Evolutionary conservation across 2,797 vertebrate genomes (phyloP).

Genomic region (Microctenopoma stevenorrisi): DNA sequence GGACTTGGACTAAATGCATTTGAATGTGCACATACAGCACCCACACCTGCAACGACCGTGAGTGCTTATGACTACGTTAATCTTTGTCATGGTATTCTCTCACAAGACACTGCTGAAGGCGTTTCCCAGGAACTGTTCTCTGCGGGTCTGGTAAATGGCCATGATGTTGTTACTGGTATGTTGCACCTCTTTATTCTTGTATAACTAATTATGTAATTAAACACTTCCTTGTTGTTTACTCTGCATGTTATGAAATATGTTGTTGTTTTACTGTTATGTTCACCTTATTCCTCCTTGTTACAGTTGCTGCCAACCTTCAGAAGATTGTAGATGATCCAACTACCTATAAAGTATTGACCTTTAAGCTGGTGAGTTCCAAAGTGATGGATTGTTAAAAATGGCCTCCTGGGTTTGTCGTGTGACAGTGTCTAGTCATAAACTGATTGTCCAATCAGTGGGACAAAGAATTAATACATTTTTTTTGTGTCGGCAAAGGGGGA

Average conservation of each 20-base stretch:
- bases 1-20: constrained; percentile 46
- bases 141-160: constrained; percentile 95
- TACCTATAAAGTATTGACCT: constrained; percentile 97
- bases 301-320: constrained; percentile 99
- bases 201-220: constrained; percentile 8
- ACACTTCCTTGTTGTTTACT: constrained; percentile 1
- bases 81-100: constrained; percentile 66
- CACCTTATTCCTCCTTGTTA: constrained; percentile 49
- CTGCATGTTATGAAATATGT: not conserved
- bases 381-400: constrained; percentile 49
- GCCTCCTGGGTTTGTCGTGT: constrained; percentile 10
- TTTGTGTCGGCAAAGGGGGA: not conserved
- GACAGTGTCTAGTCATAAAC: constrained; percentile 25
- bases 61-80: constrained; percentile 23
- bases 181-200: constrained; percentile 25
- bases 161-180: constrained; percentile 95
- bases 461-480: not conserved
- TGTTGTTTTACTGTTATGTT: constrained; percentile 16
- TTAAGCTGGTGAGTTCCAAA: constrained; percentile 94
- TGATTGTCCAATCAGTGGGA: constrained; percentile 14
- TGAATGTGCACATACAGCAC: constrained; percentile 14
- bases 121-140: constrained; percentile 99
- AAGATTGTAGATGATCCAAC: constrained; percentile 98
- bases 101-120: constrained; percentile 95
- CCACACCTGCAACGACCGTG: constrained; percentile 6